phyloP scores from a whole-genome alignment of 2,113 vertebrate genomes.

The Xiphias gladius region DNA sequence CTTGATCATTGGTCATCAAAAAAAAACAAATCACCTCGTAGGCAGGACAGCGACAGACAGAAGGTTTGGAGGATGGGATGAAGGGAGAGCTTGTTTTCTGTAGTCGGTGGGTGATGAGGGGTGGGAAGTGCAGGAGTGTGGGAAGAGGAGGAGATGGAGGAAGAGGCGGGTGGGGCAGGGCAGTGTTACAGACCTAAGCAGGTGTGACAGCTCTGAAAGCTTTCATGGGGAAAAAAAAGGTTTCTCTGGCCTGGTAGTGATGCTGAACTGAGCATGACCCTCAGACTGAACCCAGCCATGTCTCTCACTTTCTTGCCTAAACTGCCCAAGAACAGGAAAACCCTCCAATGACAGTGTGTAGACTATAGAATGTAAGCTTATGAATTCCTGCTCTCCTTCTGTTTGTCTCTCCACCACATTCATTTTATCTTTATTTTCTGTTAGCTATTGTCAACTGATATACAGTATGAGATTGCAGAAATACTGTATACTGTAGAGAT shows the following conservation, averaged over 20 bases:
- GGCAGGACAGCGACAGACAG: neutral
- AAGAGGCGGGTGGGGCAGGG: neutral
- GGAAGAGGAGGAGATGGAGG: conserved; percentile 17
- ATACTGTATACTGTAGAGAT: neutral
- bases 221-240: conserved; percentile 68
- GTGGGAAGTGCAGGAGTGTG: neutral
- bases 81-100: conserved; percentile 43
- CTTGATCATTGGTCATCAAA: neutral
- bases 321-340: conserved; percentile 42
- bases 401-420: conserved; percentile 25
- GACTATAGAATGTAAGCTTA: conserved; percentile 36
- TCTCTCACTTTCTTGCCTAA: conserved; percentile 39
- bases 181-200: conserved; percentile 69
- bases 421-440: conserved; percentile 26
- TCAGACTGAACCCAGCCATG: conserved; percentile 53
- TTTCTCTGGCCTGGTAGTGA: conserved; percentile 66
- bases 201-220: conserved; percentile 79
- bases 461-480: neutral
- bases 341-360: conserved; percentile 32
- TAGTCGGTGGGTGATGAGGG: neutral
- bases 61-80: neutral
- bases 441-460: neutral
- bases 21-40: conserved; percentile 3
- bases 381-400: conserved; percentile 35
- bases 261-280: conserved; percentile 78